Base-by-base conservation (phyloP, 2,797 vertebrate genomes). In the Clangula hyemalis region DNA sequence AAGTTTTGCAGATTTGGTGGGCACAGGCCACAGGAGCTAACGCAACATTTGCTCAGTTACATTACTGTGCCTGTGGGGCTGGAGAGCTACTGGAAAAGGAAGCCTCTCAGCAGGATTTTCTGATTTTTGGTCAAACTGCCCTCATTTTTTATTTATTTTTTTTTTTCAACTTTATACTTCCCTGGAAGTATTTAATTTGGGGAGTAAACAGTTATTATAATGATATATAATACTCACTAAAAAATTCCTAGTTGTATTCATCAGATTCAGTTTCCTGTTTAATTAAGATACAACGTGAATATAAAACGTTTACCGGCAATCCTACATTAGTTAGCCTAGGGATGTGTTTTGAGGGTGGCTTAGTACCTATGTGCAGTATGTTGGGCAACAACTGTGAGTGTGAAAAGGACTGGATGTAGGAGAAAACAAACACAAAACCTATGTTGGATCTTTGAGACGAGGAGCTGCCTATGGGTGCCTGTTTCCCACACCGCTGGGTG, bases 391-490 rank as follows among this genome's bases (percentile, higher is more conserved):
- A 22, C 34, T 28, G 4, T 20, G 24, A 39, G 20, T 0, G 5
- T 36, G 32, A 10, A 58, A 76, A 73, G 22, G 22, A 49, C 8
- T 8, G 30, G 41, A 39, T 43, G 56, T 20, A 25, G 43, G 66
- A 84, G 14, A 8, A 28, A 18, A 4, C 5, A 18, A 24, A 38
- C 14, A 28, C 10, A 2, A 41, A n/a, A 60, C 6, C 3, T 30
- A 20, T 56, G 36, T 70, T 36, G 15, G 0, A 1, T 32, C 34
- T 91, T 21, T 39, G 58, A 72, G 69, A 82, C 2, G 28, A 80
- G 76, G 49, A 93, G 61, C 47, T 28, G 30, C 8, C 28, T 60
- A 47, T 92, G 87, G 92, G 72, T 94, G 75, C 94, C 89, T 8
- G 1, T 86, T 96, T 94, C 89, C 88, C 51, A 47, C 80, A 74